phyloP scores from a whole-genome alignment of 2,797 vertebrate genomes.

The Eutrigla gurnardus region DNA sequence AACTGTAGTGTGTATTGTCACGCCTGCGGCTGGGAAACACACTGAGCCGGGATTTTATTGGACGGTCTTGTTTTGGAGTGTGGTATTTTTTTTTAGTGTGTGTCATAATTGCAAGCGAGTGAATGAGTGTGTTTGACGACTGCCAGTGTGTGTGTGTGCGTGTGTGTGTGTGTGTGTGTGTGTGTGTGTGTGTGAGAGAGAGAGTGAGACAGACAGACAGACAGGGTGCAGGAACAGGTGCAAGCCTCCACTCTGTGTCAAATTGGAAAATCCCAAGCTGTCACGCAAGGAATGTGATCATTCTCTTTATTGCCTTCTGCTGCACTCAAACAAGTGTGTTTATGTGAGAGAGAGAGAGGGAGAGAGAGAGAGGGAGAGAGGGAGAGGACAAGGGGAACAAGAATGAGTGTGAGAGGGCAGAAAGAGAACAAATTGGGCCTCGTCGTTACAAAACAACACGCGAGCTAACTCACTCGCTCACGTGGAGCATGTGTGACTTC shows the following conservation, averaged over 20 bases:
- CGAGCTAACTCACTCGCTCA: conserved; percentile 21
- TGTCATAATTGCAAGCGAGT: conserved; percentile 16
- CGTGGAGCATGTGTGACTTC: conserved; percentile 9
- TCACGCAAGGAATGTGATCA: conserved; percentile 85
- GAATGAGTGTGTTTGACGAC: conserved; percentile 2
- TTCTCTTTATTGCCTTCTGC: conserved; percentile 84
- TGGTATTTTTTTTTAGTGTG: conserved; percentile 21
- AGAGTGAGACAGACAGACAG: not conserved
- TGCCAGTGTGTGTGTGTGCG: conserved; percentile 49
- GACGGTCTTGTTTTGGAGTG: not conserved
- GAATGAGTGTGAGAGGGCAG: not conserved
- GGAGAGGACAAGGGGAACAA: not conserved
- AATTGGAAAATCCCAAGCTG: conserved; percentile 86
- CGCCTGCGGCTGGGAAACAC: not conserved
- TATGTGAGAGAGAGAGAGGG: conserved; percentile 34
- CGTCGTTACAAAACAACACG: conserved; percentile 19
- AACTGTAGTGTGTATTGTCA: not conserved
- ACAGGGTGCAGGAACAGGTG: conserved; percentile 81
- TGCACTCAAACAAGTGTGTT: conserved; percentile 67
- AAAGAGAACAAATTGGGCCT: conserved; percentile 11
- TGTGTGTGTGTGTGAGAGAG: conserved; percentile 18
- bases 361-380: conserved; percentile 1
- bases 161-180: conserved; percentile 50
- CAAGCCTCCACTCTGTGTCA: conserved; percentile 80
- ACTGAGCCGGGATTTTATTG: not conserved